These are phyloP conservation scores for Lucifuga dentata DNA, from an alignment of 2,113 vertebrate species.

Conservation along the genomic window DNA sequence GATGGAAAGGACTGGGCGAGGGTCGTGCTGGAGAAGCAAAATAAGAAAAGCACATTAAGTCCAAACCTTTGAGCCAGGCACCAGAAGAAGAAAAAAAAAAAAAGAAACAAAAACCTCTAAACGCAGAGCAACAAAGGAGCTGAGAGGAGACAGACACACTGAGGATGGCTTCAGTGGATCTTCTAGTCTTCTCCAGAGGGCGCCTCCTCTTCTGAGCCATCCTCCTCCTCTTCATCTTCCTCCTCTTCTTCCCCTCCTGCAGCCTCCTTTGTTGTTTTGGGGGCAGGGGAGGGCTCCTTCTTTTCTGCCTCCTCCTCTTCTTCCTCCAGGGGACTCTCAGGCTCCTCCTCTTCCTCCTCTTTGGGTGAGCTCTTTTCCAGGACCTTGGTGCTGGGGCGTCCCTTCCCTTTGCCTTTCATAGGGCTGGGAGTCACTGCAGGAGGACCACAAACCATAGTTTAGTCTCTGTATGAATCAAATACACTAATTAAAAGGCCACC, in stretches of 20 bases:
- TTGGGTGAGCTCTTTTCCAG: conserved; percentile 96
- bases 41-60: conserved; percentile 60
- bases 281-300: conserved; percentile 84
- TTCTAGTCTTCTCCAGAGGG: conserved; percentile 97
- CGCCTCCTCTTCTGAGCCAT: conserved; percentile 96
- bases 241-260: conserved; percentile 87
- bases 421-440: conserved; percentile 94
- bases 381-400: conserved; percentile 93
- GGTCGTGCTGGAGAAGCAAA: conserved; percentile 31
- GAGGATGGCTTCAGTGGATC: conserved; percentile 52
- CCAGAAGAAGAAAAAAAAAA: conserved; percentile 52
- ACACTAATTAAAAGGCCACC: too few relatives aligned
- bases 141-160: conserved; percentile 62
- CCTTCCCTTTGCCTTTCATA: conserved; percentile 98
- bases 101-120: conserved; percentile 52
- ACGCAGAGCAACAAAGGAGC: conserved; percentile 58
- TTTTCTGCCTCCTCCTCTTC: conserved; percentile 90
- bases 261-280: conserved; percentile 88
- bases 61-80: conserved; percentile 84
- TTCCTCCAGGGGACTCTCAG: conserved; percentile 88
- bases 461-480: too few relatives aligned
- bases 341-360: conserved; percentile 89
- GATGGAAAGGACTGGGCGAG: neutral
- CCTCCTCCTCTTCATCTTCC: conserved; percentile 86
- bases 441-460: too few relatives aligned